phyloP scores from a whole-genome alignment of 2,113 vertebrate genomes.

The Piliocolobus tephrosceles region DNA sequence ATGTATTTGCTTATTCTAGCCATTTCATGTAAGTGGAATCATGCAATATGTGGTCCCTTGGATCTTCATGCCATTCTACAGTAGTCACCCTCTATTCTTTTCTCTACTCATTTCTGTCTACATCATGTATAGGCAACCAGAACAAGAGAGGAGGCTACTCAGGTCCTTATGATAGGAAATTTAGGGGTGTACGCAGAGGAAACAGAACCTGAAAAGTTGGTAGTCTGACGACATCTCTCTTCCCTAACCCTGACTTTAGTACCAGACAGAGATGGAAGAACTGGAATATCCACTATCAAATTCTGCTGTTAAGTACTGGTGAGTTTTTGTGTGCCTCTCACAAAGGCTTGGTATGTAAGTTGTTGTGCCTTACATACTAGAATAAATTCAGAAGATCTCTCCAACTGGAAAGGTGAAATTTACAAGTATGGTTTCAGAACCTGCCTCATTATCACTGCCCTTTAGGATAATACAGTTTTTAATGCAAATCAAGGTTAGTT shows the following conservation, averaged over 20 bases:
- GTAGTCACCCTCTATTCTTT: neutral
- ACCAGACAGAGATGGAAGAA: neutral
- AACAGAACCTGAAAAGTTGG: neutral
- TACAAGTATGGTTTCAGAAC: neutral
- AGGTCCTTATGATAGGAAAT: neutral
- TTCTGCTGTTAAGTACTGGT: neutral
- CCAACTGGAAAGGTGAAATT: neutral
- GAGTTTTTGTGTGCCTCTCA: neutral
- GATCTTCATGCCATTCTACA: neutral
- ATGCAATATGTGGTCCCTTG: neutral
- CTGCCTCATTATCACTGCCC: neutral
- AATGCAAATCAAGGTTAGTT: neutral
- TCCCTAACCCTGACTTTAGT: neutral
- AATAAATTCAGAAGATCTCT: neutral
- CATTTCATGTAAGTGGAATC: neutral
- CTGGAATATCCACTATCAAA: neutral
- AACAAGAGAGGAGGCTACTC: neutral
- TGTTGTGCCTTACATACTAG: neutral
- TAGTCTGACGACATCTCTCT: neutral
- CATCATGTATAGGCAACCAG: neutral
- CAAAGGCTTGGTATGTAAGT: too few relatives aligned
- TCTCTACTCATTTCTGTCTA: neutral
- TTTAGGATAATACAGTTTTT: neutral
- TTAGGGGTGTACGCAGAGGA: neutral
- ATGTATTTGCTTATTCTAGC: neutral